These are phyloP conservation scores for Nannobrachium achirus DNA, from an alignment of 2,113 vertebrate species.

Conservation along the genomic window DNA sequence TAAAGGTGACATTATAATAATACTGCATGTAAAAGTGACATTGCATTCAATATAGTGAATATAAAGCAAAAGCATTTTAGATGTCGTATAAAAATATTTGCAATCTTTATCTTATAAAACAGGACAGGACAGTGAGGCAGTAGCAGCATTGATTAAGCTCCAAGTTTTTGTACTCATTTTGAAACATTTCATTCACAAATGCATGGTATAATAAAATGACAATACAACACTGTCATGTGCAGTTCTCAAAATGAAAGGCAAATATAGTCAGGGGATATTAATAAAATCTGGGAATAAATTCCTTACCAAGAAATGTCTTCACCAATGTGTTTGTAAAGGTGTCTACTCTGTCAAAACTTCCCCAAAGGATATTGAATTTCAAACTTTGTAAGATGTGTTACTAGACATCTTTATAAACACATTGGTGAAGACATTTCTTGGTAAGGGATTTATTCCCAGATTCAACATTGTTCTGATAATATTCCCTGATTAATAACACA, in stretches of 20 bases:
- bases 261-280: too few species aligned
- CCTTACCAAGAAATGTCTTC: too few species aligned
- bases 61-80: slow-evolving; percentile 40
- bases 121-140: slow-evolving; percentile 3
- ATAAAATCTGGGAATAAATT: too few species aligned
- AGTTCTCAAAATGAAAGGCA: not conserved
- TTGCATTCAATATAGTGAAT: slow-evolving; percentile 44
- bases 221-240: not conserved
- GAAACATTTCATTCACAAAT: slow-evolving; percentile 25
- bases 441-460: too few species aligned
- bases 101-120: slow-evolving; percentile 27
- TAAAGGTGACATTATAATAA: slow-evolving; percentile 48
- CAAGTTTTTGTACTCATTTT: slow-evolving; percentile 6
- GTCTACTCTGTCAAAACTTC: too few species aligned
- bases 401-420: too few species aligned
- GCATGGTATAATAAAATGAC: not conserved
- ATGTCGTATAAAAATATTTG: slow-evolving; percentile 47
- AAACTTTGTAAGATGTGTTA: too few species aligned
- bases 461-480: too few species aligned
- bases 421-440: too few species aligned
- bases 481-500: too few species aligned
- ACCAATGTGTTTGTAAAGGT: too few species aligned
- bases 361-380: too few species aligned
- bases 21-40: slow-evolving; percentile 35
- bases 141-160: slow-evolving; percentile 28